Evolutionary conservation across 1,140 invertebrate species (phyloP).

Genomic region (Caerostris darwini): DNA sequence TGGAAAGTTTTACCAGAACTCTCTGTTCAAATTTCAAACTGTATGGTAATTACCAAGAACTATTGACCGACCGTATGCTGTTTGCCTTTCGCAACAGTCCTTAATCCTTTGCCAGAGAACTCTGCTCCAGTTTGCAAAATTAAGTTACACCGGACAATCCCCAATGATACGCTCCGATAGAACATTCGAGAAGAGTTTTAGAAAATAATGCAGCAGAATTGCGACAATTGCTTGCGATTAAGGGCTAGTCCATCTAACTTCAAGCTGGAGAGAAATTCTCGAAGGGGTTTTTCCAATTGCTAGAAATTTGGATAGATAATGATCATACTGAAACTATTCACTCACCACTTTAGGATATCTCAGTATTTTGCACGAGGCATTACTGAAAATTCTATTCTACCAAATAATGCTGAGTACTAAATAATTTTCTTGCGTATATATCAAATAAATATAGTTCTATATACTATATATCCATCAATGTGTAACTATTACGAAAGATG

Average conservation of each 20-base stretch:
- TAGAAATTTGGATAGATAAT: neutral
- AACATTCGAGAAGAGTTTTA: neutral
- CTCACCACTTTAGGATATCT: too few relatives aligned
- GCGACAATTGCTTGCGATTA: neutral
- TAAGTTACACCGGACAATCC: constrained; percentile 30
- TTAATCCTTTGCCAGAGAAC: constrained; percentile 15
- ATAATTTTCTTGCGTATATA: too few relatives aligned
- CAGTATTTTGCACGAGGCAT: too few relatives aligned
- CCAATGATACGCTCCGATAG: neutral
- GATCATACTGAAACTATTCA: too few relatives aligned
- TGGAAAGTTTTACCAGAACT: constrained; percentile 19
- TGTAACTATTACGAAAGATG: too few relatives aligned
- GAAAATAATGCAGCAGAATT: neutral
- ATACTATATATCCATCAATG: too few relatives aligned
- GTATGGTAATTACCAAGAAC: constrained; percentile 43
- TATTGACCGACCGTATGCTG: constrained; percentile 39
- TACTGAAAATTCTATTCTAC: too few relatives aligned
- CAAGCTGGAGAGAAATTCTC: neutral
- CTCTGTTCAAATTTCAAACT: neutral
- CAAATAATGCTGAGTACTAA: too few relatives aligned
- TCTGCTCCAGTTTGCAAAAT: neutral
- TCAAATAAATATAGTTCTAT: too few relatives aligned
- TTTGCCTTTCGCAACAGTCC: neutral
- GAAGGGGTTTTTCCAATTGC: neutral
- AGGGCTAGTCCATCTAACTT: neutral